Evolutionary conservation across 2,113 vertebrate species (phyloP).

Genomic region (Colaptes auratus): DNA sequence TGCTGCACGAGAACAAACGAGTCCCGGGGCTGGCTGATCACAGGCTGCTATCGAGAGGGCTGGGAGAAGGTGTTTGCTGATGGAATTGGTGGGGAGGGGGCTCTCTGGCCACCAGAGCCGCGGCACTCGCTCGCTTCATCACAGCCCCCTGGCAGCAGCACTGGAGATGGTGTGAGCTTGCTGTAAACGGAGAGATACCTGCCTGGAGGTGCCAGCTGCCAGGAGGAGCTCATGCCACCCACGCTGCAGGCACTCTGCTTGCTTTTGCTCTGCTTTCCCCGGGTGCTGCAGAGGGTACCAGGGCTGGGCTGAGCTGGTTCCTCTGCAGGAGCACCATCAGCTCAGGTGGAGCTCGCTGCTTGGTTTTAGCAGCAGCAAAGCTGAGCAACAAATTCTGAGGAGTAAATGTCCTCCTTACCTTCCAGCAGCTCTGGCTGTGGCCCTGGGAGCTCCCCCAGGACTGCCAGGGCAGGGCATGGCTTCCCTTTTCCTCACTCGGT

Average conservation of each 20-base stretch:
- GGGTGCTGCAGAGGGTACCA: rapidly evolving
- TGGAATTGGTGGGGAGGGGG: neutral
- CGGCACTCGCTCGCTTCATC: rapidly evolving
- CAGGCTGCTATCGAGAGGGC: neutral
- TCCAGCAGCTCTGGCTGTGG: neutral
- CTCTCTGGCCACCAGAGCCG: neutral
- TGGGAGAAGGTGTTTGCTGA: neutral
- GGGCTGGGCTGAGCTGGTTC: neutral
- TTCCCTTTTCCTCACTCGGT: neutral
- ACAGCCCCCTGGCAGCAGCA: rapidly evolving
- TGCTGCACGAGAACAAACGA: neutral
- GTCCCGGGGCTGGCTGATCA: neutral
- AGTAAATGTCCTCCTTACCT: neutral
- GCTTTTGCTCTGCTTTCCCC: neutral
- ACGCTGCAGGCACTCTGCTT: neutral
- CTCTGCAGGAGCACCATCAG: neutral
- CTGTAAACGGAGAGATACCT: neutral
- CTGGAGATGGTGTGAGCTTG: neutral
- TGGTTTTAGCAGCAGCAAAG: neutral
- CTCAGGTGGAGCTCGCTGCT: neutral
- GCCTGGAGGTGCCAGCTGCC: rapidly evolving
- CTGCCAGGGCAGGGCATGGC: neutral
- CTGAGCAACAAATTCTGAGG: neutral
- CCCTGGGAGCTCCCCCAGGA: neutral
- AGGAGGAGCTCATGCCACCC: neutral